Evolutionary conservation across 2,797 vertebrate species (phyloP), one percentile per base, ranked within the genome.

Genomic region (Denticeps clupeoides): DNA sequence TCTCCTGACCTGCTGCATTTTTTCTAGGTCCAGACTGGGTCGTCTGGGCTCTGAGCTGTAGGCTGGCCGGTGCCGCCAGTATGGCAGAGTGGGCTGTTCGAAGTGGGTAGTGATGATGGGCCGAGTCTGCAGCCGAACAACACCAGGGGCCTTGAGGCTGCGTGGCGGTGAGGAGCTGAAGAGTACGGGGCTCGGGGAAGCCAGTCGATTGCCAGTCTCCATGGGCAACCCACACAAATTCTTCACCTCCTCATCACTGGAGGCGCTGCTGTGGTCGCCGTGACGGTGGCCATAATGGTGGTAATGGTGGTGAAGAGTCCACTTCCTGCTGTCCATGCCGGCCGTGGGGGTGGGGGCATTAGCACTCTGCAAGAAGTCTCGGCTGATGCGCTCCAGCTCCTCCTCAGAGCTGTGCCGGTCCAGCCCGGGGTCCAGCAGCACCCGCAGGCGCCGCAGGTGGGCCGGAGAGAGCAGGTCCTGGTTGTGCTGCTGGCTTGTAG

Each of bases 1-100:
- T n/a, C n/a, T n/a, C n/a, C 77, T 35, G 70, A 93, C 90, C 88
- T 93, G 90, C 73, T 91, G 90, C 90, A 93, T 93, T 74, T 93
- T 93, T 75, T 93, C 90, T 61, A 93, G 69, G 64, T 93, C 90
- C 41, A 93, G 80, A 70, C 90, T 93, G 29, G 90, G 90, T 67
- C 90, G 78, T 53, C 83, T 77, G 6, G 64, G 68, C 58, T 90
- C 87, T n/a, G 83, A 82, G 1, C 78, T 59, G 0, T 80, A 89
- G 45, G 71, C 60, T 48, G 88, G 87, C 2, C 89, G 81, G 64
- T 90, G 85, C 63, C 82, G 84, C 64, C 89, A 87, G 59, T 87
- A 91, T 12, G 89, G 89, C 71, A 82, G 83, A 48, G 80, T 75
- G 26, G 85, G 79, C 33, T 88, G 89, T 61, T 93, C 89, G 12